phyloP scores from a whole-genome alignment of 2,888 invertebrate species.

The Epinotia nisella region DNA sequence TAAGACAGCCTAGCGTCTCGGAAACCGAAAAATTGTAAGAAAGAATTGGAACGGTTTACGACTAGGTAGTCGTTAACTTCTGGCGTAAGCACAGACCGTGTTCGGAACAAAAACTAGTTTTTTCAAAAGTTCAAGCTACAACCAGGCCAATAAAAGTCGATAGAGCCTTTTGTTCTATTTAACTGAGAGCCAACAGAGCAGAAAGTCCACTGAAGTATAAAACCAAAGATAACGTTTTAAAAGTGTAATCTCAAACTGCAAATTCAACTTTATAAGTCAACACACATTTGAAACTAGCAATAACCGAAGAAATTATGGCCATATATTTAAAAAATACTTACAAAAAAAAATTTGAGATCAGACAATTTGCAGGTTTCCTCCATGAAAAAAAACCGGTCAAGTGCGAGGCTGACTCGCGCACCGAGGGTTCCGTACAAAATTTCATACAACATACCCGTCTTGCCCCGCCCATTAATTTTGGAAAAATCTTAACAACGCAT shows the following conservation, averaged over 20 bases:
- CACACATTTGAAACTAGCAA: background rate
- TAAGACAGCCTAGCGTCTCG: too few relatives aligned
- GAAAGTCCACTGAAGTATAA: background rate
- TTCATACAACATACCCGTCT: too few relatives aligned
- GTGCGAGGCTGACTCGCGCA: too few relatives aligned
- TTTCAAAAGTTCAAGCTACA: constrained; percentile 1
- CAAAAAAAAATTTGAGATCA: background rate
- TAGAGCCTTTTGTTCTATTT: constrained; percentile 11
- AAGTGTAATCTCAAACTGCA: background rate
- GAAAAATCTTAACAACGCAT: too few relatives aligned
- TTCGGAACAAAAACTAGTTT: constrained; percentile 8
- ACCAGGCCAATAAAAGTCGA: constrained; percentile 8
- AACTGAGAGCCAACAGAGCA: background rate
- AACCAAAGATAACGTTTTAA: constrained; percentile 2
- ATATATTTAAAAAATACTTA: background rate
- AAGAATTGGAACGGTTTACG: constrained; percentile 18
- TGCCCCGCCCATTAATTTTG: too few relatives aligned
- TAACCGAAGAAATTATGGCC: background rate
- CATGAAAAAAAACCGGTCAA: too few relatives aligned
- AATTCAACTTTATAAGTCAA: background rate
- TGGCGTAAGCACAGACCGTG: constrained; percentile 10
- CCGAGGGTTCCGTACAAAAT: too few relatives aligned
- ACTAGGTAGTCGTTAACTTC: constrained; percentile 17
- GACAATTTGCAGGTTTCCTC: background rate
- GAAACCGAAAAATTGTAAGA: background rate